Evolutionary conservation across 2,888 invertebrate genomes (phyloP).

Genomic region (Clistopyga incitator): DNA sequence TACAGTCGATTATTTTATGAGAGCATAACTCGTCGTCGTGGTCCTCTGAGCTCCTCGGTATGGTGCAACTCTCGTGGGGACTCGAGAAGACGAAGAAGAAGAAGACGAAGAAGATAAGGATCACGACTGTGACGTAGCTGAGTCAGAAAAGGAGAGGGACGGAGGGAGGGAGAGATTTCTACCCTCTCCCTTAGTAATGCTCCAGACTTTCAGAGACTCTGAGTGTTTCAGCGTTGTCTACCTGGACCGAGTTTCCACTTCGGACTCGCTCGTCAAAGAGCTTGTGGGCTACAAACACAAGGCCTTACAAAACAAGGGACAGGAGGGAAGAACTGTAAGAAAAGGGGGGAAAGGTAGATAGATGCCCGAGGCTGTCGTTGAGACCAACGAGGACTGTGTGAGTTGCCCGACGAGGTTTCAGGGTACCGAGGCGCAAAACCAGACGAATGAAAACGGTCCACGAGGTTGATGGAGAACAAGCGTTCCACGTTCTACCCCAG

Average conservation of each 20-base stretch:
- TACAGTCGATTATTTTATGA: conserved; percentile 65
- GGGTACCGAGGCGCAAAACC: background rate
- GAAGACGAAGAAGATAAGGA: conserved; percentile 60
- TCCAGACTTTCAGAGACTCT: conserved; percentile 2
- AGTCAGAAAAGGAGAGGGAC: conserved; percentile 18
- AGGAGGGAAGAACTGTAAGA: conserved; percentile 29
- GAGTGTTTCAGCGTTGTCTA: conserved; percentile 33
- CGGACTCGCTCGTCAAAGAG: conserved; percentile 39
- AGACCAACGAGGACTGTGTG: conserved; percentile 22
- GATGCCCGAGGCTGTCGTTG: conserved; percentile 44
- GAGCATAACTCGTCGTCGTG: conserved; percentile 52
- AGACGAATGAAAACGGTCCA: background rate
- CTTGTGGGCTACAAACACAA: conserved; percentile 41
- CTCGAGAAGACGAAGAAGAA: too few relatives aligned
- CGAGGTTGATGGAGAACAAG: conserved; percentile 4
- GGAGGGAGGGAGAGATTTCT: background rate
- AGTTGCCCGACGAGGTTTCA: background rate
- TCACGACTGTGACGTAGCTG: conserved; percentile 49
- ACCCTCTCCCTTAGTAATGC: conserved; percentile 41
- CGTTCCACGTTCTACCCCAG: background rate
- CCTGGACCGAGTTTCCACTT: conserved; percentile 51
- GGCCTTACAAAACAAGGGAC: conserved; percentile 51
- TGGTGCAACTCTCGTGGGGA: conserved; percentile 55
- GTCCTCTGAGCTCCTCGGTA: conserved; percentile 18
- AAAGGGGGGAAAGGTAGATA: conserved; percentile 21